Percentiles rank a stretch among this genome's conserved stretches.
Evolutionary conservation across 2,797 vertebrate species (phyloP).

Genomic region (Coracias cyanogaster): DNA sequence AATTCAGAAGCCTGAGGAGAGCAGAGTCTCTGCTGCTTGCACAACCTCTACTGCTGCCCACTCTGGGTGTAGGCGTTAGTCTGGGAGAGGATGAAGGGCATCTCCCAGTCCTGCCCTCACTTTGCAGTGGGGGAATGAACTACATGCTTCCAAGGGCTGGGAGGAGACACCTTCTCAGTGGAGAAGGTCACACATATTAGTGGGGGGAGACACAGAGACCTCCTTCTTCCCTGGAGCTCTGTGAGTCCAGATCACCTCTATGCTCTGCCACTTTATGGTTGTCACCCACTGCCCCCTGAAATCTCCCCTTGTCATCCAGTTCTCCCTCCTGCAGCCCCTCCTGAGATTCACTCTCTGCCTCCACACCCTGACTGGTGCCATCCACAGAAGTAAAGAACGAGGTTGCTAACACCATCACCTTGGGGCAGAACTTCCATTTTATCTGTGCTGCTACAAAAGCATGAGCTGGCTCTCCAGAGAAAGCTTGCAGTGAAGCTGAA

Average conservation of each 20-base stretch:
- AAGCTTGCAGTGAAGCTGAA: background rate
- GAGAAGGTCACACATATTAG: background rate
- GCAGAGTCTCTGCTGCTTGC: background rate
- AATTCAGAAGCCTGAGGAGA: background rate
- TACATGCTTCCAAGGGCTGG: background rate
- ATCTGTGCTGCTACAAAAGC: fast-evolving
- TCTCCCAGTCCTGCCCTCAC: background rate
- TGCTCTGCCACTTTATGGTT: background rate
- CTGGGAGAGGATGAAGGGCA: background rate
- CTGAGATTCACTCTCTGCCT: background rate
- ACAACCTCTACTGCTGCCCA: background rate
- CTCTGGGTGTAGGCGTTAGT: background rate
- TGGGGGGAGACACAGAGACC: background rate
- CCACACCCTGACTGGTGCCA: fast-evolving
- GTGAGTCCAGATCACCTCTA: background rate
- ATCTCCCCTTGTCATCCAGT: background rate
- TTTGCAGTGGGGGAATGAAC: background rate
- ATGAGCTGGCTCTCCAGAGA: background rate
- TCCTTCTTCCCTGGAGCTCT: background rate
- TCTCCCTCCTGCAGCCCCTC: background rate
- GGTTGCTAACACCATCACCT: background rate
- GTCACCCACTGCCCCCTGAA: fast-evolving
- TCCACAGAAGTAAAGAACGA: background rate
- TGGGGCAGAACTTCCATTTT: background rate
- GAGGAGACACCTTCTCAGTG: background rate